Evolutionary conservation across 1,140 invertebrate species (phyloP), one percentile per base, ranked within the genome.

Genomic region (Temnothorax nylanderi): DNA sequence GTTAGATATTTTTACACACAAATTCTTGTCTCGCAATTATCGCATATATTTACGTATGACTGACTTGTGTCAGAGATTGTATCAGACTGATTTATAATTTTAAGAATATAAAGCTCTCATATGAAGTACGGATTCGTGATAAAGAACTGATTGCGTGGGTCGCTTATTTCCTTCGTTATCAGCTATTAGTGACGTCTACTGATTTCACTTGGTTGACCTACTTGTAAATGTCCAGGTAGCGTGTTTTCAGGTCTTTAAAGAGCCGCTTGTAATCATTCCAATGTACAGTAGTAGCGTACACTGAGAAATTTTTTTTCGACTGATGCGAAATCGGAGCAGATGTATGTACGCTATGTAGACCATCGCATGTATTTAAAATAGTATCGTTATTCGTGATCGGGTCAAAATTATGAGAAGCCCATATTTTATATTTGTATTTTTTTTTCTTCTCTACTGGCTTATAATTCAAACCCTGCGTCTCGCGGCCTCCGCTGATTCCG

Each of bases 241-340:
- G 86, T 90, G 88, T 90, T 90, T 62, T 87, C 49, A 75, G 84
- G 54, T 84, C 78, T 88, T 90, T 90, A 90, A 76, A 87, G 8
- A 75, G 5, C 44, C 44, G 54, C 71, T 77, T 37, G 74, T 82
- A 86, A 87, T 82, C 77, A 37, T 8, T 69, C 21, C 64, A 11
- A 32, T 44, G 21, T 6, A 41, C 16, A 54, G 1, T 26, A 26
- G 7, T 8, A 26, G 26, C 26, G 6, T 26, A 54, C 8, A 41
- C n/a, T 21, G 37, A 13, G 8, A 44, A 26, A 77, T 49, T 44
- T 41, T n/a, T 64, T 21, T 49, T 44, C 26, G 18, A 78, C 6
- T 21, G 26, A 49, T 34, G 18, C 41, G 44, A 47, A 21, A 41
- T 65, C 41, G 18, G 41, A 78, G 10, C 5, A 77, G 37, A 21